phyloP scores from a whole-genome alignment of 2,113 vertebrate species.

The Amia ocellicauda region DNA sequence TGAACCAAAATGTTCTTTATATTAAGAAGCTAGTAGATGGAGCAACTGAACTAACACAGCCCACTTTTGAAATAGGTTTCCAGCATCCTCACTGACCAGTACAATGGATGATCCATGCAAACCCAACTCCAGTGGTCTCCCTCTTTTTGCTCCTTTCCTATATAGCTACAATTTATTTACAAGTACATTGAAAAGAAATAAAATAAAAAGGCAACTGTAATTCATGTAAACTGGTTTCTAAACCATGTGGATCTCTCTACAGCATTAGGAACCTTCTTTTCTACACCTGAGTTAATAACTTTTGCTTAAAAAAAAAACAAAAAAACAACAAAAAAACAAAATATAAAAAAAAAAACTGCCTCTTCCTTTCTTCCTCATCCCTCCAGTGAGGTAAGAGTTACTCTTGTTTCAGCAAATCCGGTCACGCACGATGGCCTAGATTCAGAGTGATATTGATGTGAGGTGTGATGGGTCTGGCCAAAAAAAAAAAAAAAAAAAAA shows the following conservation, averaged over 20 bases:
- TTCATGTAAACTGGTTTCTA: slow-evolving; percentile 32
- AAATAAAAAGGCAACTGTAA: slow-evolving; percentile 43
- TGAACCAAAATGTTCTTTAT: too few species aligned
- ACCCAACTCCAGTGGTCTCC: slow-evolving; percentile 13
- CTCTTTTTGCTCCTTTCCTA: slow-evolving; percentile 25
- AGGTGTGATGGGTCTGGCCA: too few species aligned
- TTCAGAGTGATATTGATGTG: too few species aligned
- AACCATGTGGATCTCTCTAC: slow-evolving; percentile 19
- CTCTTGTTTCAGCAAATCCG: too few species aligned
- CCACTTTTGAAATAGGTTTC: neutral
- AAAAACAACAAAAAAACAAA: slow-evolving; percentile 11
- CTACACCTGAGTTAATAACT: slow-evolving; percentile 60
- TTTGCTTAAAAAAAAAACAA: slow-evolving; percentile 38
- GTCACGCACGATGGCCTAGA: too few species aligned
- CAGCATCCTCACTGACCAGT: neutral
- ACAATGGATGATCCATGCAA: slow-evolving; percentile 2
- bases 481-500: too few species aligned
- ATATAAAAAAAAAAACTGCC: too few species aligned
- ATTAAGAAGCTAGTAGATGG: too few species aligned
- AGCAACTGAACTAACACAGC: neutral
- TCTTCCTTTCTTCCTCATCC: slow-evolving; percentile 1
- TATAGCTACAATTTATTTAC: slow-evolving; percentile 40
- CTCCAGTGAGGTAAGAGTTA: too few species aligned
- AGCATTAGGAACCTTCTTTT: slow-evolving; percentile 47
- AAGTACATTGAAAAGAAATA: slow-evolving; percentile 58